Conservation (phyloP, 2,797 vertebrate species). For the Limosa lapponica region DNA sequence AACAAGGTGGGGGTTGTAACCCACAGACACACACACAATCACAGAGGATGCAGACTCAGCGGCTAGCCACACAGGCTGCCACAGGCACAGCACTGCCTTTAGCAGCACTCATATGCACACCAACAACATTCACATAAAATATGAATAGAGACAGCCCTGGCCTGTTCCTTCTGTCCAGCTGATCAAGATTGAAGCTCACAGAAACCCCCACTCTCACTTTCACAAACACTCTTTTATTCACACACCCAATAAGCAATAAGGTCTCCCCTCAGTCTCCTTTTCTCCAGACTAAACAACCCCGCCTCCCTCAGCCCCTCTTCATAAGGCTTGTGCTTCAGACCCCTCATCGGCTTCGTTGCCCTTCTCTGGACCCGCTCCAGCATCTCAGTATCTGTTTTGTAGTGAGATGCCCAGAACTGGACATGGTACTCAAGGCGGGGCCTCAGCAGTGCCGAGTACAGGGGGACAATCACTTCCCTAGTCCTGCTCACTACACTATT, state of each 20-base stretch:
- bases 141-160: background rate
- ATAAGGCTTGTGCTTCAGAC: background rate
- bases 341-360: background rate
- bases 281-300: background rate
- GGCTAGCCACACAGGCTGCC: accelerated
- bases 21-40: background rate
- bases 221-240: background rate
- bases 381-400: background rate
- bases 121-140: background rate
- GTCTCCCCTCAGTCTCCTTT: background rate
- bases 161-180: background rate
- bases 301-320: background rate
- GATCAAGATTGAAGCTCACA: background rate
- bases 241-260: background rate
- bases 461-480: background rate
- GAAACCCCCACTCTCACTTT: accelerated
- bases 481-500: background rate
- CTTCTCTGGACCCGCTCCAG: background rate
- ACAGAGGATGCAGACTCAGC: background rate
- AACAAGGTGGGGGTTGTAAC: background rate
- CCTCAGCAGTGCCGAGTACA: background rate
- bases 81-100: background rate
- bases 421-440: background rate
- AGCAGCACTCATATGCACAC: background rate
- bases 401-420: background rate